phyloP scores from a whole-genome alignment of 1,140 invertebrate species.

The Drosophila sechellia region DNA sequence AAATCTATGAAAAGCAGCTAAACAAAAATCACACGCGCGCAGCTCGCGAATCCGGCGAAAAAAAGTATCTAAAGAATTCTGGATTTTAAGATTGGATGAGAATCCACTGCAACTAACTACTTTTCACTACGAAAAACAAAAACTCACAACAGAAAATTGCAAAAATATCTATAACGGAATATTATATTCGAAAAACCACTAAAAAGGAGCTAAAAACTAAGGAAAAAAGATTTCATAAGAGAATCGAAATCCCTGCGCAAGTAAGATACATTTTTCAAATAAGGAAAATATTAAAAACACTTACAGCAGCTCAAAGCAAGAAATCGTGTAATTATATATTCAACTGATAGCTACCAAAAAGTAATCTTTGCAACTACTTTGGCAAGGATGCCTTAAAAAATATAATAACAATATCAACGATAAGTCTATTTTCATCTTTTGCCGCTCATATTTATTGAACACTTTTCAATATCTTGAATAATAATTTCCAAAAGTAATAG shows the following conservation, averaged over 20 bases:
- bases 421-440: too few species aligned
- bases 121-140: background rate
- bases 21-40: background rate
- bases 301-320: background rate
- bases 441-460: too few species aligned
- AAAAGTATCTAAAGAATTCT: constrained; percentile 15
- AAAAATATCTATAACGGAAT: background rate
- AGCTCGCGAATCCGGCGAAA: background rate
- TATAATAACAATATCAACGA: too few species aligned
- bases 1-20: constrained; percentile 11
- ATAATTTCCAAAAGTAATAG: background rate
- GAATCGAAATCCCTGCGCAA: background rate
- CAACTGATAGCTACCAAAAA: too few species aligned
- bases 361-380: too few species aligned
- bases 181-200: background rate
- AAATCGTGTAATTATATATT: too few species aligned
- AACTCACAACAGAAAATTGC: background rate
- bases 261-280: background rate
- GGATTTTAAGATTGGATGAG: background rate
- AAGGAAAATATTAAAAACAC: background rate
- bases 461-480: too few species aligned
- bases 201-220: background rate
- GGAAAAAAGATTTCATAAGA: background rate
- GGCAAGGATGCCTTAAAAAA: too few species aligned
- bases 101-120: background rate